Conservation (phyloP, 2,113 vertebrate genomes). For the Nansenia antarctica region DNA sequence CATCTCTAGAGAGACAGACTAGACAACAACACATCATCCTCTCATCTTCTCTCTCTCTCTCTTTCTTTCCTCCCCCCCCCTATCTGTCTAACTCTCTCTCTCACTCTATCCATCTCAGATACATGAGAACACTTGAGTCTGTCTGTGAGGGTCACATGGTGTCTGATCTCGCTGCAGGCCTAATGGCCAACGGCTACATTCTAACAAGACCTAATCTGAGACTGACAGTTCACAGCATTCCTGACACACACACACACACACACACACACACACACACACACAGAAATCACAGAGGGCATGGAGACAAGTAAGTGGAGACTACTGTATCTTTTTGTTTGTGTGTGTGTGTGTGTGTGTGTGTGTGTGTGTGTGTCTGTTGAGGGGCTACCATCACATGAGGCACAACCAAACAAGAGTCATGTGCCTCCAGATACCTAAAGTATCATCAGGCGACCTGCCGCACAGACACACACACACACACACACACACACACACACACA, state of each 20-base stretch:
- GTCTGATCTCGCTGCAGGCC: slow-evolving; percentile 1
- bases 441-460: background rate
- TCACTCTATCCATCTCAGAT: background rate
- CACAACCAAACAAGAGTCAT: slow-evolving; percentile 20
- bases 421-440: slow-evolving; percentile 1
- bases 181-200: slow-evolving; percentile 27
- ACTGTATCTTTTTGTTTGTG: background rate
- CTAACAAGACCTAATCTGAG: slow-evolving; percentile 37
- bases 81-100: background rate
- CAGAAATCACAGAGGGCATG: background rate
- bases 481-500: too few species aligned
- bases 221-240: slow-evolving; percentile 26
- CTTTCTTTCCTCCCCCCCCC: background rate
- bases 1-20: too few species aligned
- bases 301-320: background rate
- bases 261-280: slow-evolving; percentile 24
- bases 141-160: slow-evolving; percentile 48
- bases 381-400: slow-evolving; percentile 33
- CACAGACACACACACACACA: too few species aligned
- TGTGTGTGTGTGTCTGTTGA: slow-evolving; percentile 13
- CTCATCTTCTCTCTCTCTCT: background rate
- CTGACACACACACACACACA: slow-evolving; percentile 7
- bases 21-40: background rate
- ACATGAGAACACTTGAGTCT: too few species aligned
- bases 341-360: slow-evolving; percentile 4